phyloP scores from a whole-genome alignment of 2,888 invertebrate genomes.

The Drosophila mimica region DNA sequence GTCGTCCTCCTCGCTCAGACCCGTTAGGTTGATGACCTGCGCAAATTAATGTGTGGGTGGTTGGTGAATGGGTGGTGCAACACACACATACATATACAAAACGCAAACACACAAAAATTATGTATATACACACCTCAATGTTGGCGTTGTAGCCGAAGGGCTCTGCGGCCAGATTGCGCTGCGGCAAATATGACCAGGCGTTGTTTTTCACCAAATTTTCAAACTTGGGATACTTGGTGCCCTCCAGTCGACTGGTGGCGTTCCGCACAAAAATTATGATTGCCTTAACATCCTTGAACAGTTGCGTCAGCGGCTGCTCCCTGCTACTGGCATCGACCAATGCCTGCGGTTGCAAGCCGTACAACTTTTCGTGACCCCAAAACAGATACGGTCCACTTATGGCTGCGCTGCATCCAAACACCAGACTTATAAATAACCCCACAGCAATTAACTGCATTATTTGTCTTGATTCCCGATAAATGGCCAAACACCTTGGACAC shows the following conservation, averaged over 20 bases:
- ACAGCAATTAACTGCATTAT: conserved; percentile 72
- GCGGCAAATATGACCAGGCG: conserved; percentile 86
- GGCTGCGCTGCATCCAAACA: conserved; percentile 83
- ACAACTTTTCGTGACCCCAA: conserved; percentile 87
- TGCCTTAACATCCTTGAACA: conserved; percentile 87
- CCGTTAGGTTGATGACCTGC: conserved; percentile 86
- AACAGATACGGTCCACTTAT: conserved; percentile 88
- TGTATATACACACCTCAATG: conserved; percentile 85
- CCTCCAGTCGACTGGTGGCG: conserved; percentile 86
- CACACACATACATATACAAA: neutral
- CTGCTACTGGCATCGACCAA: conserved; percentile 85
- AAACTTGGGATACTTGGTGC: conserved; percentile 86
- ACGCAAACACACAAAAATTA: too few relatives aligned
- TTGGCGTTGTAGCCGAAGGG: conserved; percentile 88
- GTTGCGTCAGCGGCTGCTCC: conserved; percentile 87
- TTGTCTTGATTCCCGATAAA: conserved; percentile 14
- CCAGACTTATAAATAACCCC: conserved; percentile 67
- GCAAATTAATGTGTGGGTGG: conserved; percentile 12
- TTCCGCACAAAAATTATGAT: conserved; percentile 88
- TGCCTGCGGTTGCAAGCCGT: conserved; percentile 86
- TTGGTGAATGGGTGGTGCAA: neutral
- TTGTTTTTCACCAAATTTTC: conserved; percentile 86
- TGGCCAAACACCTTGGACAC: conserved; percentile 18
- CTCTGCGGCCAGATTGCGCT: conserved; percentile 87
- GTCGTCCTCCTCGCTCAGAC: conserved; percentile 87